Conservation (phyloP, 2,888 invertebrate genomes). For the Drosophila vallismaia region DNA sequence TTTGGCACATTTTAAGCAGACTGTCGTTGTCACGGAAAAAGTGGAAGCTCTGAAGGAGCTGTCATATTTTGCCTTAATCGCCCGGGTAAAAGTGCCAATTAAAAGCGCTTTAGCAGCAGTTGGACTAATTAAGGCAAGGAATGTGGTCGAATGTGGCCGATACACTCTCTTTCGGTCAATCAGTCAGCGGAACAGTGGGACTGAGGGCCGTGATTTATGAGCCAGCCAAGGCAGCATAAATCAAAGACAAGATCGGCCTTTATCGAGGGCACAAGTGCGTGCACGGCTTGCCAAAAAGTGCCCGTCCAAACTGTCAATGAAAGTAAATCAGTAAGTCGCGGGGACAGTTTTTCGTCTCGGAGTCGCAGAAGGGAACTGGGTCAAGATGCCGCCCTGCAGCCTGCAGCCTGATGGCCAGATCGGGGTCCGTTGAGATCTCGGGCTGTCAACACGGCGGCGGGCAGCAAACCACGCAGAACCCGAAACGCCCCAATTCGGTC, state of each 20-base stretch:
- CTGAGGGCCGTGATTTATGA: slow-evolving; percentile 59
- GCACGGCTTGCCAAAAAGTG: slow-evolving; percentile 62
- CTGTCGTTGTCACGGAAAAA: background rate
- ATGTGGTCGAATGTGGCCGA: slow-evolving; percentile 40
- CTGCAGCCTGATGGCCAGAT: background rate
- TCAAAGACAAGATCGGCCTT: slow-evolving; percentile 57
- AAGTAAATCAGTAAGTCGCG: slow-evolving; percentile 62
- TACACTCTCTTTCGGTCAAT: slow-evolving; percentile 38
- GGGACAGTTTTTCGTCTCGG: slow-evolving; percentile 55
- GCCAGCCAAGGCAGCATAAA: slow-evolving; percentile 61
- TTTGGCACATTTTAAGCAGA: slow-evolving; percentile 1
- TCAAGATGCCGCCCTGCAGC: slow-evolving; percentile 70
- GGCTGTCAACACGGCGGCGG: slow-evolving; percentile 60
- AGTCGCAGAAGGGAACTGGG: slow-evolving; percentile 64
- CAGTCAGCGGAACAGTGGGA: slow-evolving; percentile 47
- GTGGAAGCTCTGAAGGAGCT: slow-evolving; percentile 34
- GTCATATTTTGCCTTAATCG: slow-evolving; percentile 69
- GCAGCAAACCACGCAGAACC: slow-evolving; percentile 48
- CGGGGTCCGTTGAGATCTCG: background rate
- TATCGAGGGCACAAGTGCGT: slow-evolving; percentile 76
- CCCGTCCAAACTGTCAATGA: slow-evolving; percentile 71
- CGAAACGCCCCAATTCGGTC: slow-evolving; percentile 67
- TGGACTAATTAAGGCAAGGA: slow-evolving; percentile 63
- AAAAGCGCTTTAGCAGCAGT: slow-evolving; percentile 53
- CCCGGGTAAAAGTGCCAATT: slow-evolving; percentile 72